A percentile compares a stretch with the other conserved stretches of the same genome.
Conservation (phyloP, 1,140 invertebrate species). For the Sipha flava region DNA sequence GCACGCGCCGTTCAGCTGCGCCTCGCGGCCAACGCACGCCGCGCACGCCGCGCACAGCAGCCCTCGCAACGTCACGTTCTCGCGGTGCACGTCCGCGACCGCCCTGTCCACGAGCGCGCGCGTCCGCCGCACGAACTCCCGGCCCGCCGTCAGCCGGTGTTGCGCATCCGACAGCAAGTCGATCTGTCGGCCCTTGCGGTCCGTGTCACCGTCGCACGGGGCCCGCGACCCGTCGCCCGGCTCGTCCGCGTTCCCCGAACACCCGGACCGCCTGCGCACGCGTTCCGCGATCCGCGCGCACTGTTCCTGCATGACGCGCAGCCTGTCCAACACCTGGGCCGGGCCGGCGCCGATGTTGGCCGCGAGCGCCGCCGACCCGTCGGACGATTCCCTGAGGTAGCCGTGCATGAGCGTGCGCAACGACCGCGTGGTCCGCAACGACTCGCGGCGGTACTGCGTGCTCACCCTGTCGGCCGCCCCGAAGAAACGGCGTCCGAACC, state of each 20-base stretch:
- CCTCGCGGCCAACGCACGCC: neutral
- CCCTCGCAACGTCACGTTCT: neutral
- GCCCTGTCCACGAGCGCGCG: neutral
- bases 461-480: neutral
- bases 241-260: neutral
- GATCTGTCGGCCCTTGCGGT: neutral
- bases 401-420: neutral
- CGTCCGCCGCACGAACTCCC: neutral
- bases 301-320: neutral
- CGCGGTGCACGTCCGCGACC: neutral
- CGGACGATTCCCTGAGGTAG: neutral
- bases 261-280: neutral
- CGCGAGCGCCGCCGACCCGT: neutral
- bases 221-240: too few species aligned
- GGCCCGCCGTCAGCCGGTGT: neutral
- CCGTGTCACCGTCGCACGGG: neutral
- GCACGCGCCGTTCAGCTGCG: neutral
- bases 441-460: neutral
- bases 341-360: neutral
- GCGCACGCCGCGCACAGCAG: neutral
- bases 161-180: neutral
- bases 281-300: slow-evolving; percentile 1
- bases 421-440: neutral
- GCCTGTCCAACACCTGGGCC: neutral
- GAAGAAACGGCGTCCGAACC: neutral